These are phyloP conservation scores for Blastobasis adustella DNA, from an alignment of 2,888 invertebrate genomes.

Conservation along the genomic window DNA sequence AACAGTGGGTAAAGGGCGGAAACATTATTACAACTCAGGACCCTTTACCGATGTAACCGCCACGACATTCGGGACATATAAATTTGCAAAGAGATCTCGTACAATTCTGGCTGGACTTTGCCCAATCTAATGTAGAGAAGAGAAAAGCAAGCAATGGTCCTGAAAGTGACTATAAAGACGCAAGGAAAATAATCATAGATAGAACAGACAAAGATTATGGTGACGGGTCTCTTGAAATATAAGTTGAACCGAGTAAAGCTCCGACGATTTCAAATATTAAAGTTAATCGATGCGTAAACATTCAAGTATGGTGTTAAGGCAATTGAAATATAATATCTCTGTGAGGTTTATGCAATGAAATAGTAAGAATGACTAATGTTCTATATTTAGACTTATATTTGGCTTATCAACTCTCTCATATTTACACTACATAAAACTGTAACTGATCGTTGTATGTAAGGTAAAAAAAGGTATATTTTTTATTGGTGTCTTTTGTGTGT, in stretches of 20 bases:
- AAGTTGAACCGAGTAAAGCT: slow-evolving; percentile 37
- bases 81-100: slow-evolving; percentile 4
- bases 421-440: too few species aligned
- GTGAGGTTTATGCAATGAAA: too few species aligned
- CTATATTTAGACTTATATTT: too few species aligned
- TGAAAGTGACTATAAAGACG: background rate
- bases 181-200: background rate
- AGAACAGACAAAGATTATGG: slow-evolving; percentile 4
- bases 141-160: background rate
- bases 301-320: slow-evolving; percentile 13
- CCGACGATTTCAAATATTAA: slow-evolving; percentile 37
- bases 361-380: too few species aligned
- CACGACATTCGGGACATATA: background rate
- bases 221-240: slow-evolving; percentile 29
- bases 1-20: slow-evolving; percentile 64
- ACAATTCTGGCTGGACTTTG: slow-evolving; percentile 14
- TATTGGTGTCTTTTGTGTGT: too few species aligned
- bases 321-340: background rate
- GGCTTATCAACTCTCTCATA: too few species aligned
- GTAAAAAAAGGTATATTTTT: too few species aligned
- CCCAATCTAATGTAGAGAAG: slow-evolving; percentile 2
- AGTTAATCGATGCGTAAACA: slow-evolving; percentile 33
- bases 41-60: slow-evolving; percentile 18
- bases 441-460: too few species aligned
- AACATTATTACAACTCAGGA: slow-evolving; percentile 57